Percentiles rank a stretch among this genome's conserved stretches.
phyloP scores from a whole-genome alignment of 2,888 invertebrate species.

The Cerceris ruficornis region DNA sequence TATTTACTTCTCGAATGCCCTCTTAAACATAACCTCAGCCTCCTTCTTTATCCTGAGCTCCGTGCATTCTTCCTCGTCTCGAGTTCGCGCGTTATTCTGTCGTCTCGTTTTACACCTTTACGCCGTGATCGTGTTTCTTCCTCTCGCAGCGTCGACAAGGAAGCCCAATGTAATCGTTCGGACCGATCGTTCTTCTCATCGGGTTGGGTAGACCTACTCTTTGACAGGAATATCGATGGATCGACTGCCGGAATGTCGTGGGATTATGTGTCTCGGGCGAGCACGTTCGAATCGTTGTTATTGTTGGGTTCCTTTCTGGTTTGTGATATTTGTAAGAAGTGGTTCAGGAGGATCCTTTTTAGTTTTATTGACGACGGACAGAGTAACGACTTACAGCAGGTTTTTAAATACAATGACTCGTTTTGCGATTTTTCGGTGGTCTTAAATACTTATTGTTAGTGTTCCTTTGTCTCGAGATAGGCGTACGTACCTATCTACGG shows the following conservation, averaged over 20 bases:
- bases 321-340: no score
- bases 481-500: no score
- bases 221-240: constrained; percentile 47
- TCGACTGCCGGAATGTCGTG: constrained; percentile 24
- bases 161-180: constrained; percentile 49
- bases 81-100: constrained; percentile 17
- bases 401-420: no score
- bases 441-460: no score
- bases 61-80: constrained; percentile 14
- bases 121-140: constrained; percentile 39
- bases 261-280: constrained; percentile 14
- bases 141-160: constrained; percentile 35
- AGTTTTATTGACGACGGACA: no score
- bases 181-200: constrained; percentile 35
- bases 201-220: constrained; percentile 17
- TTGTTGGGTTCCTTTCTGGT: no score
- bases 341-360: no score
- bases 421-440: no score
- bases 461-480: no score
- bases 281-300: background rate
- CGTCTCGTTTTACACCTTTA: constrained; percentile 50
- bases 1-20: constrained; percentile 58
- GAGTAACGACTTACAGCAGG: no score
- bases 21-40: constrained; percentile 53
- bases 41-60: constrained; percentile 28